Evolutionary conservation across 2,797 vertebrate species (phyloP).

Genomic region (Sebastes matsubarae): DNA sequence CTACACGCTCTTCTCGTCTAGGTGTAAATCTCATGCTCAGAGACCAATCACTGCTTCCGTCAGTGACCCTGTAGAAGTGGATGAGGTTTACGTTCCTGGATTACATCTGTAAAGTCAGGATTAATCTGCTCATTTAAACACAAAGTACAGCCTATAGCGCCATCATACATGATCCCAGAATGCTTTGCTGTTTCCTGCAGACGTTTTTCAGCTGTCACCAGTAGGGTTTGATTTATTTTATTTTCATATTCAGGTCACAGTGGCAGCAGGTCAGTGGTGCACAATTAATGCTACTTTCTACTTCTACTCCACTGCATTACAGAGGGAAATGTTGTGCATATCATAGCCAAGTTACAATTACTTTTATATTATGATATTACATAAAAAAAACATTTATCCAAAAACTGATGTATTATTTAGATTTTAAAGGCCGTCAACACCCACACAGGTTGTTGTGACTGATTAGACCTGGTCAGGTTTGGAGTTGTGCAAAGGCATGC

Average conservation of each 20-base stretch:
- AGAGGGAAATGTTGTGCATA: not conserved
- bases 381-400: too few species aligned
- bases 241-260: not conserved
- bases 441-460: not conserved
- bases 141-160: not conserved
- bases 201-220: not conserved
- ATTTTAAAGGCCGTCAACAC: too few species aligned
- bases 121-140: constrained; percentile 15
- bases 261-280: not conserved
- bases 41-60: not conserved
- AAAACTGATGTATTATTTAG: too few species aligned
- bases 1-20: not conserved
- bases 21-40: constrained; percentile 8
- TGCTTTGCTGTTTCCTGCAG: not conserved
- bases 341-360: not conserved
- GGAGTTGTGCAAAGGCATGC: not conserved
- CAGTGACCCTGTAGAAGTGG: not conserved
- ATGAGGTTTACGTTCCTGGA: constrained; percentile 14
- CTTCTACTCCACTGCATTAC: not conserved
- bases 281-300: not conserved
- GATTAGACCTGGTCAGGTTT: not conserved
- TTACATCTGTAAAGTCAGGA: constrained; percentile 12
- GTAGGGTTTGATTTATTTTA: not conserved
- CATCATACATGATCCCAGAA: not conserved
- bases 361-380: not conserved